Percentiles rank a stretch among this genome's conserved stretches.
These are phyloP conservation scores for Vidua macroura DNA, from an alignment of 2,113 vertebrate genomes.

Conservation along the genomic window DNA sequence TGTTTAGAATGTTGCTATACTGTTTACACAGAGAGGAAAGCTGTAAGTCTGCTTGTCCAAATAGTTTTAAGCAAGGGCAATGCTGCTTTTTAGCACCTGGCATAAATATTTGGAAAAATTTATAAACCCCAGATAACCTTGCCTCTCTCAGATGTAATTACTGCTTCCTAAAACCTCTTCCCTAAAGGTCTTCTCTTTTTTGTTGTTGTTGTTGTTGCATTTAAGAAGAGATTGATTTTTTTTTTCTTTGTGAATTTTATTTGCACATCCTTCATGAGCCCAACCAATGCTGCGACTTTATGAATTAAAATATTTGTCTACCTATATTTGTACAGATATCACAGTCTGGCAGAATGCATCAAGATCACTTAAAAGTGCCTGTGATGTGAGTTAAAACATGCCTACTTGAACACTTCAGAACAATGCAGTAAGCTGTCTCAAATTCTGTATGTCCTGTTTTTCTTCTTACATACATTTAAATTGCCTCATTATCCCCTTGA, in stretches of 20 bases:
- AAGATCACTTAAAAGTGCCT: not conserved
- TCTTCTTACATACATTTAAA: not conserved
- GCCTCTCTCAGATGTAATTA: slow-evolving; percentile 76
- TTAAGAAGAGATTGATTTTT: not conserved
- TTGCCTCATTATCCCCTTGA: not conserved
- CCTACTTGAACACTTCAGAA: not conserved
- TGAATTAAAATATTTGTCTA: not conserved
- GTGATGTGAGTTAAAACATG: not conserved
- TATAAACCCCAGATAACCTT: slow-evolving; percentile 84
- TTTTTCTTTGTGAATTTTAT: not conserved
- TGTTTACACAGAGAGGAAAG: slow-evolving; percentile 86
- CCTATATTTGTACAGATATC: not conserved
- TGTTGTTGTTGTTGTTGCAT: not conserved
- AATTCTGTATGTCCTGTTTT: not conserved
- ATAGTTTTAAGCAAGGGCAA: slow-evolving; percentile 76
- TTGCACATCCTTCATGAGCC: not conserved
- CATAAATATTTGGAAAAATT: slow-evolving; percentile 94
- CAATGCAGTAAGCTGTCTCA: not conserved
- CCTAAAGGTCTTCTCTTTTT: slow-evolving; percentile 31
- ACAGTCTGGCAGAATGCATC: not conserved
- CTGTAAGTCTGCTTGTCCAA: slow-evolving; percentile 76
- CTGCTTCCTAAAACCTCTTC: slow-evolving; percentile 76
- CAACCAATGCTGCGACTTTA: not conserved
- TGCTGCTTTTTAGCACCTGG: slow-evolving; percentile 83
- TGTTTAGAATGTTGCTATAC: slow-evolving; percentile 84